These are phyloP conservation scores for Heteropelma amictum DNA, from an alignment of 2,888 invertebrate genomes.

Conservation along the genomic window DNA sequence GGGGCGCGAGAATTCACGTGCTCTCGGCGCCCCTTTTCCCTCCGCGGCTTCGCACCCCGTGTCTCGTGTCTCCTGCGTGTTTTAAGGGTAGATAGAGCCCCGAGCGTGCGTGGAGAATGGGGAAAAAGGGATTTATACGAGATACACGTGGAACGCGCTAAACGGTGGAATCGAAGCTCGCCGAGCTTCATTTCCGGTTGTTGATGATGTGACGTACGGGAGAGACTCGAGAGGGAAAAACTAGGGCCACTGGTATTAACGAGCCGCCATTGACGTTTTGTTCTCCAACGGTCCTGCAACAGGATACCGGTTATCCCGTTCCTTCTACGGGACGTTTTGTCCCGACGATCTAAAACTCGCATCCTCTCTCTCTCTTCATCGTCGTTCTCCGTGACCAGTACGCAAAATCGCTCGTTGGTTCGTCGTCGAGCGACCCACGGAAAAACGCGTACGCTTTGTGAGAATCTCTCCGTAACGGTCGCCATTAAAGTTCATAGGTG, in stretches of 20 bases:
- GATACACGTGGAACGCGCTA: no score
- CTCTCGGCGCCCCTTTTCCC: slow-evolving; percentile 55
- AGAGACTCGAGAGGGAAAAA: slow-evolving; percentile 43
- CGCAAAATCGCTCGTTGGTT: no score
- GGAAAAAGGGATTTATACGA: no score
- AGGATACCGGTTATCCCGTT: slow-evolving; percentile 76
- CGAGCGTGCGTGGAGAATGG: not conserved
- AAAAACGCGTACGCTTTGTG: slow-evolving; percentile 32
- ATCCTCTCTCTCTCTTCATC: not conserved
- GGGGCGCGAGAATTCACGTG: slow-evolving; percentile 64
- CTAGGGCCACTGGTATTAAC: slow-evolving; percentile 46
- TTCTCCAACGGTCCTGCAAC: slow-evolving; percentile 74
- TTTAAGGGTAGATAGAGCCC: no score
- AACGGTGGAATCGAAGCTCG: no score
- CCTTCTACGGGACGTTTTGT: slow-evolving; percentile 72
- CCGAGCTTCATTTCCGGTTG: slow-evolving; percentile 41
- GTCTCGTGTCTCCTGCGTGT: not conserved
- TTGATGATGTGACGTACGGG: no score
- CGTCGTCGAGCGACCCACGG: no score
- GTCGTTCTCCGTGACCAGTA: slow-evolving; percentile 62
- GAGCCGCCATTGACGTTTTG: slow-evolving; percentile 42
- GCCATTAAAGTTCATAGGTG: slow-evolving; percentile 63
- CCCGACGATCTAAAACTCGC: slow-evolving; percentile 58
- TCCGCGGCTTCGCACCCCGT: slow-evolving; percentile 24
- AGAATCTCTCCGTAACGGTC: slow-evolving; percentile 58